Base-by-base conservation (phyloP, 2,113 vertebrate species). In the Osmerus eperlanus region DNA sequence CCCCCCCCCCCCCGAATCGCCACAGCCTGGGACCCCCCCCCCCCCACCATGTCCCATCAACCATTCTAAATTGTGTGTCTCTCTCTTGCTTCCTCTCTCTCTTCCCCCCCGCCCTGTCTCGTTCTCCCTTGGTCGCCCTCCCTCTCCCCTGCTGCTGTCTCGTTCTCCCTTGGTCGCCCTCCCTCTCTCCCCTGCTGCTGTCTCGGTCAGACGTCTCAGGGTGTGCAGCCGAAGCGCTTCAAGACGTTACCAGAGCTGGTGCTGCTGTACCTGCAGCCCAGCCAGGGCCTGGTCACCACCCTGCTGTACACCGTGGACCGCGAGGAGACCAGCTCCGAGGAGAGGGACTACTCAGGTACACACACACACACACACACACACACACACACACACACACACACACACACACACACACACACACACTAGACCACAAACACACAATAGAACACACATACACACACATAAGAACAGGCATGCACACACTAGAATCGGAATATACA, bases 221-320 rank as follows among this genome's bases (percentile, higher is more conserved):
- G 97, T 0, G 96, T 99, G 53, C 97, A 96, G 70, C 96, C 95
- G 1, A 92, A 96, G 58, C 93, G 96, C 5, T 99, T 97, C 86
- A 93, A 96, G 92, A 97, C 94, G 0, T 88, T 99, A 64, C 87
- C 90, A 0, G 97, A 99, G 83, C 87, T 99, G 78, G 94, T 99
- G 29, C 91, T 91, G 16, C 83, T 97, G 55, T 98, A 98, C 59
- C 93, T 96, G 60, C 96, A 98, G 89, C 96, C 97, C 60, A 96
- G 92, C 78, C 97, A 99, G 87, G 97, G 97, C 51, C 93, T 99
- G n/a, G 96, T 98, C 68, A 95, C 94, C 47, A 95, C 96, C 5
- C 88, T 98, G 70, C 94, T 98, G 55, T 94, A 94, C 78, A 81
- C 95, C 0, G 95, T 98, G n/a, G 96, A 97, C 75, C 84, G 95